Base-by-base conservation (phyloP, 2,113 vertebrate genomes). In the Callospermophilus lateralis region DNA sequence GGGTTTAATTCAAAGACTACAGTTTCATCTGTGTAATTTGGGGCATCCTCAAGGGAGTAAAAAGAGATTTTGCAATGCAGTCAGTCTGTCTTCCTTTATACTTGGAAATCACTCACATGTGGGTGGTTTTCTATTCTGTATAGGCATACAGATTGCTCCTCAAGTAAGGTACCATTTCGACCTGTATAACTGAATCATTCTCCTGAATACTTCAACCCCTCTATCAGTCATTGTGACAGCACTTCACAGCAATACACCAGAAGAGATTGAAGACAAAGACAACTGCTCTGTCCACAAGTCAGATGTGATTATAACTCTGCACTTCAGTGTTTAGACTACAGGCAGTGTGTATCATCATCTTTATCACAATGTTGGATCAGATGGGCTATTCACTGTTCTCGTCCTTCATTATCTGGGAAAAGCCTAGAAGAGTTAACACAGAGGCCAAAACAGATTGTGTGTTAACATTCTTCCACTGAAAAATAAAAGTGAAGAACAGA, bases 181-280 rank as follows among this genome's bases (percentile, higher is more conserved):
- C 30, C 78, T 53, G 12, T 93, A 79, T 97, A 94, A 97, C 81
- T 90, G 85, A 96, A 95, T 95, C 55, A 86, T 63, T 96, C 58
- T 32, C 78, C 87, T 85, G 68, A 80, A 85, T 89, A 61, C 58
- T 97, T 74, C 67, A 58, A 80, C 72, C 65, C 24, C n/a, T 92
- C 77, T 86, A 97, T 97, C 87, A 91, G 51, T 97, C 97, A 98
- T 81, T 90, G 63, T 94, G 96, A 96, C 95, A 97, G 74, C 63
- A 51, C n/a, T 92, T 90, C 68, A 89, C 72, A 89, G 91, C 55
- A 89, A 78, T 87, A 79, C 73, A 94, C 76, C 37, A 65, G 32
- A 68, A 97, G 53, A 93, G 93, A 96, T 34, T 76, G 80, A 96
- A 96, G 70, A 96, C 63, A 93, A 96, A 96, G 86, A 93, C 93